A percentile compares a stretch with the other conserved stretches of the same genome.
Evolutionary conservation across 37 sponge, comb jelly and placozoan species (phyloP).

Genomic region (Bolinopsis microptera): DNA sequence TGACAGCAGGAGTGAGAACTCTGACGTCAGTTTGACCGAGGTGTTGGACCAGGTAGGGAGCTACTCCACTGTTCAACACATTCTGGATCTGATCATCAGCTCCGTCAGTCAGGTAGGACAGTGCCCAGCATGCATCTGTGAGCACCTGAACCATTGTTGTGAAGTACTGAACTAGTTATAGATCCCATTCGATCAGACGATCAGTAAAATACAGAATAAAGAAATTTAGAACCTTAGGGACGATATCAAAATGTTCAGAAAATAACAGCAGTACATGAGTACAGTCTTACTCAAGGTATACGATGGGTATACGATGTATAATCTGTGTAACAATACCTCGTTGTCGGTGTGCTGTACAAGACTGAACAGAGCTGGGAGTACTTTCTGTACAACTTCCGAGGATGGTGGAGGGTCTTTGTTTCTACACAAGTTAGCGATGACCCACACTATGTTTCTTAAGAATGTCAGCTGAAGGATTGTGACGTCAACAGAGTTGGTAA

Average conservation of each 20-base stretch:
- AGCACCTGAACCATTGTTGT: slow-evolving; percentile 75
- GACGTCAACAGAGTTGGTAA: background rate
- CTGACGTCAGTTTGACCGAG: slow-evolving; percentile 50
- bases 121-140: slow-evolving; percentile 92
- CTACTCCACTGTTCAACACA: slow-evolving; percentile 48
- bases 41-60: slow-evolving; percentile 35
- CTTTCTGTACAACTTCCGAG: slow-evolving; percentile 80
- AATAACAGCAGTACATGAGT: no score
- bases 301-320: no score
- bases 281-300: no score
- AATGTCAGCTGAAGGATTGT: slow-evolving; percentile 70
- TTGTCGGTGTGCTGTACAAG: slow-evolving; percentile 46
- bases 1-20: slow-evolving; percentile 77
- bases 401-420: slow-evolving; percentile 94
- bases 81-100: slow-evolving; percentile 83
- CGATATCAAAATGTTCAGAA: no score
- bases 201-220: background rate
- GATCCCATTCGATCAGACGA: no score
- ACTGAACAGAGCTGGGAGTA: slow-evolving; percentile 63
- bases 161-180: no score
- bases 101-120: slow-evolving; percentile 92
- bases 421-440: slow-evolving; percentile 91
- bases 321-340: slow-evolving; percentile 60
- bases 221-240: no score
- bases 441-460: slow-evolving; percentile 90